Conservation (phyloP, 2,797 vertebrate genomes). For the Cyclopterus lumpus region DNA sequence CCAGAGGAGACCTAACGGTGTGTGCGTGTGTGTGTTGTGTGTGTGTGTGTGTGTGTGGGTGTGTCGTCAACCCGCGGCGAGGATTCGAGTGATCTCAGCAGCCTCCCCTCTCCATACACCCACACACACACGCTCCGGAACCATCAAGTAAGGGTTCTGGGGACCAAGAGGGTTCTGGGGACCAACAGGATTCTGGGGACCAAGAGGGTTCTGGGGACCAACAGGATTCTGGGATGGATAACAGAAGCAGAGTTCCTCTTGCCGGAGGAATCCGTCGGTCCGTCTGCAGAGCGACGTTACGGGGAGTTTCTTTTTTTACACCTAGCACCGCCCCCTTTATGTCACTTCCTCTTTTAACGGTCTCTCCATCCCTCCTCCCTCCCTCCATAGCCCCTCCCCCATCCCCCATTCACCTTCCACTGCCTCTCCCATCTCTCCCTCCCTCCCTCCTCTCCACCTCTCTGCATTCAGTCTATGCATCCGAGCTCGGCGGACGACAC, state of each 20-base stretch:
- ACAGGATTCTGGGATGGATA: slow-evolving; percentile 1
- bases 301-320: slow-evolving; percentile 15
- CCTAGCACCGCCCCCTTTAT: slow-evolving; percentile 41
- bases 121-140: too few relatives aligned
- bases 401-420: neutral
- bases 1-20: slow-evolving; percentile 68
- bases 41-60: slow-evolving; percentile 15
- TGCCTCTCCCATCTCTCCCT: neutral
- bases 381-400: neutral
- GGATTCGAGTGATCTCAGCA: neutral
- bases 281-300: neutral
- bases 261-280: neutral
- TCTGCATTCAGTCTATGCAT: slow-evolving; percentile 81
- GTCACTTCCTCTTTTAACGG: slow-evolving; percentile 6
- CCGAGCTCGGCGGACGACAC: slow-evolving; percentile 67
- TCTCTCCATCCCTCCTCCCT: neutral
- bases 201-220: too few relatives aligned
- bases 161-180: too few relatives aligned
- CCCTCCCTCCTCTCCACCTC: slow-evolving; percentile 20
- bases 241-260: neutral
- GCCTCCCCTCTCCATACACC: neutral
- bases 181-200: too few relatives aligned
- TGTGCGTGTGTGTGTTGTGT: slow-evolving; percentile 25
- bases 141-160: too few relatives aligned
- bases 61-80: neutral